Percentiles rank a stretch among this genome's conserved stretches.
Conservation (phyloP, 2,113 vertebrate species). For the Festucalex cinctus region DNA sequence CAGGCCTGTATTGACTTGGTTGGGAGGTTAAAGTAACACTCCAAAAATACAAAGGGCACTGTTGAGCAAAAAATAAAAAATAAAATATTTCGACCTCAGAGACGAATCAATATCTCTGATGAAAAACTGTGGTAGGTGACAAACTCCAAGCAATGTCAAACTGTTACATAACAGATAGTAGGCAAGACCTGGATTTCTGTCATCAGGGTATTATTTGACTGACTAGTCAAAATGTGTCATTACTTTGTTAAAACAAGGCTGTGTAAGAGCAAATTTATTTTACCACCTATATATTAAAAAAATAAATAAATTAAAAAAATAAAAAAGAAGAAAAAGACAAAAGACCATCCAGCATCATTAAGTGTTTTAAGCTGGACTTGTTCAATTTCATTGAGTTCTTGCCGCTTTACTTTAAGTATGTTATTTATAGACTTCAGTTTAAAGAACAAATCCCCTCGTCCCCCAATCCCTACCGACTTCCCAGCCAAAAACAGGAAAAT, state of each 20-base stretch:
- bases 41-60: slow-evolving; percentile 29
- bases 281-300: neutral
- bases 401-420: neutral
- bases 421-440: neutral
- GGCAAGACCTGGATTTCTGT: neutral
- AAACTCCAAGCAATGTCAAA: neutral
- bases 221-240: neutral
- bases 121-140: neutral
- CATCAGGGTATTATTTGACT: neutral
- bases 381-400: neutral
- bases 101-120: slow-evolving; percentile 35
- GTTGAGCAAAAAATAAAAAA: neutral
- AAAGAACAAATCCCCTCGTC: no score
- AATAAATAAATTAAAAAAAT: no score
- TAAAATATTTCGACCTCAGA: slow-evolving; percentile 15
- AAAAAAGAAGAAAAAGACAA: no score
- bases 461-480: no score
- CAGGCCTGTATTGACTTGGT: slow-evolving; percentile 12
- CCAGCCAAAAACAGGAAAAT: no score
- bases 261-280: neutral
- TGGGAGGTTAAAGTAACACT: slow-evolving; percentile 20
- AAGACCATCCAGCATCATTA: neutral
- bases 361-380: neutral
- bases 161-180: neutral
- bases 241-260: neutral